These are phyloP conservation scores for Cepaea hortensis DNA, from an alignment of 2,888 invertebrate genomes.

Conservation along the genomic window DNA sequence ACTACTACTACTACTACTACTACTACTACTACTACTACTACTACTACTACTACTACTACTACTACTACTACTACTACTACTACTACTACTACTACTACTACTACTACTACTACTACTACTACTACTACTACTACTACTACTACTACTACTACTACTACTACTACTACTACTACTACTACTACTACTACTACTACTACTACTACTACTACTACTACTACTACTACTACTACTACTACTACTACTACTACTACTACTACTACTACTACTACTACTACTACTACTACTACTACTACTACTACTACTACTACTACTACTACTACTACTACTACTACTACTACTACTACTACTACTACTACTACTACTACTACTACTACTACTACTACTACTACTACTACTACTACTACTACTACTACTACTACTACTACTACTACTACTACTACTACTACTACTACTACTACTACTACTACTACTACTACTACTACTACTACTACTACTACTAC, in stretches of 20 bases:
- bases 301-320: too few relatives aligned
- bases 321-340: background rate
- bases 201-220: constrained; percentile 22
- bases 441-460: background rate
- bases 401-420: background rate
- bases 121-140: too few relatives aligned
- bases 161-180: background rate
- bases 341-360: background rate
- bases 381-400: background rate
- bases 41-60: too few relatives aligned
- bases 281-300: too few relatives aligned
- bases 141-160: too few relatives aligned
- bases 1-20: too few relatives aligned
- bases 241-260: constrained; percentile 3
- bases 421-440: too few relatives aligned
- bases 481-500: too few relatives aligned
- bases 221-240: constrained; percentile 30
- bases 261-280: background rate
- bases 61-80: too few relatives aligned
- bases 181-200: constrained; percentile 12
- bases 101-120: too few relatives aligned
- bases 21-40: too few relatives aligned
- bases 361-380: background rate
- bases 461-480: background rate
- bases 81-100: too few relatives aligned